A percentile compares a stretch with the other conserved stretches of the same genome.
phyloP scores from a whole-genome alignment of 1,140 invertebrate genomes.

The Papilio dardanus region DNA sequence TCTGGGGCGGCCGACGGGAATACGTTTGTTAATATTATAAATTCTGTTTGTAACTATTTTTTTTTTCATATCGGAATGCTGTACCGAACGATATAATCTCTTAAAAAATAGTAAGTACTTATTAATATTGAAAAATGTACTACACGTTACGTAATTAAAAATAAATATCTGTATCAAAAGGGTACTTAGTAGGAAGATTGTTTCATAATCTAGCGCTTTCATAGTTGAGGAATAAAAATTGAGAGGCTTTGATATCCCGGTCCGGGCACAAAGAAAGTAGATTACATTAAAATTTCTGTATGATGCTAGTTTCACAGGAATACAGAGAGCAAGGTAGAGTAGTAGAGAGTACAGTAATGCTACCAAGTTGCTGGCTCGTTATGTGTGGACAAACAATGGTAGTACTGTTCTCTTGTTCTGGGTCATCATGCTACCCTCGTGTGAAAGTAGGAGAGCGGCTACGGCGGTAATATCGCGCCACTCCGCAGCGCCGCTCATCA shows the following conservation, averaged over 20 bases:
- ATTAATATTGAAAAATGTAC: too few species aligned
- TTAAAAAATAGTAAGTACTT: too few species aligned
- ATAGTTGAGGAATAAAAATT: conserved; percentile 69
- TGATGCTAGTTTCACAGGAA: conserved; percentile 8
- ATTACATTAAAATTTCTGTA: conserved; percentile 71
- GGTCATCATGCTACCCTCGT: neutral
- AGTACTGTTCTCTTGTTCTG: neutral
- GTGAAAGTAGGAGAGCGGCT: conserved; percentile 36
- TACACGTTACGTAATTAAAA: too few species aligned
- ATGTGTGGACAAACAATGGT: neutral
- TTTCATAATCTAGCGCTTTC: conserved; percentile 50
- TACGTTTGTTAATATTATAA: too few species aligned
- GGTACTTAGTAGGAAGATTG: neutral
- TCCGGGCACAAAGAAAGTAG: conserved; percentile 66
- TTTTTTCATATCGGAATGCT: too few species aligned
- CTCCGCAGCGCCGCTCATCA: conserved; percentile 38
- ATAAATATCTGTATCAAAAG: neutral
- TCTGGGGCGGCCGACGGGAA: too few species aligned
- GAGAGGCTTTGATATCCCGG: conserved; percentile 66
- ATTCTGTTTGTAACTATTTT: too few species aligned
- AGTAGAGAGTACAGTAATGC: neutral
- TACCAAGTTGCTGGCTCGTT: neutral
- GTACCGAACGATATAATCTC: too few species aligned
- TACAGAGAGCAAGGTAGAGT: neutral
- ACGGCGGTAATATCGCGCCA: conserved; percentile 53